Evolutionary conservation across 2,888 invertebrate genomes (phyloP), one percentile per base, ranked within the genome.

Genomic region (Amblyjoppa proteus): DNA sequence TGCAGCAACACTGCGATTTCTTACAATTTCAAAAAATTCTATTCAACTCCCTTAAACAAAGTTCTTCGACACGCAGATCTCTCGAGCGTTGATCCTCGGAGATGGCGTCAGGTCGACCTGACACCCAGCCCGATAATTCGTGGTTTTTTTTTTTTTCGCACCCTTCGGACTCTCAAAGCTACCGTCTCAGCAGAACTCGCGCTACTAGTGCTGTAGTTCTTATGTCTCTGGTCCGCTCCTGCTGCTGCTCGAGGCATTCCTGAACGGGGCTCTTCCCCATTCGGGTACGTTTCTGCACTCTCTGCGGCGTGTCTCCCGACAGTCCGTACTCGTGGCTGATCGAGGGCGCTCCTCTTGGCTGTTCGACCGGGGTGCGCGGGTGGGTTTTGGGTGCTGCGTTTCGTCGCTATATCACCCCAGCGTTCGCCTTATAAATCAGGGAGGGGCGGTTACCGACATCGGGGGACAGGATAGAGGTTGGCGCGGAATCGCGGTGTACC

Each of bases 401-500:
- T 64, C 49, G 81, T 87, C 78, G 84, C 83, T 84, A 81, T 79
- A 87, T 87, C 85, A 87, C 71, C 71, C 74, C 71, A 20, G 71
- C 68, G 75, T 82, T 70, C 80, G 77, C 74, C 16, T 77, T 16
- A 91, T 92, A 93, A 93, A 93, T 93, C 92, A 93, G 88, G 90
- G 87, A 90, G 91, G 51, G 93, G 93, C 93, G 93, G 83, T 90
- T 90, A 89, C 91, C 92, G 90, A 93, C 93, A 92, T 88, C 90
- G 89, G 90, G 91, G 90, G 93, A 93, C 93, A 93, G 89, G 90
- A 89, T 90, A 91, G 93, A 93, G 93, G 92, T 91, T 92, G 93
- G 92, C 90, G 90, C 90, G 89, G 89, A 88, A 89, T 88, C 89
- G 70, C 90, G 91, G 61, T 70, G 70, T 61, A 70, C 28, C 78